Evolutionary conservation across 1,140 invertebrate genomes (phyloP), one percentile per base, ranked within the genome.

Genomic region (Panagrolaimus sp.): DNA sequence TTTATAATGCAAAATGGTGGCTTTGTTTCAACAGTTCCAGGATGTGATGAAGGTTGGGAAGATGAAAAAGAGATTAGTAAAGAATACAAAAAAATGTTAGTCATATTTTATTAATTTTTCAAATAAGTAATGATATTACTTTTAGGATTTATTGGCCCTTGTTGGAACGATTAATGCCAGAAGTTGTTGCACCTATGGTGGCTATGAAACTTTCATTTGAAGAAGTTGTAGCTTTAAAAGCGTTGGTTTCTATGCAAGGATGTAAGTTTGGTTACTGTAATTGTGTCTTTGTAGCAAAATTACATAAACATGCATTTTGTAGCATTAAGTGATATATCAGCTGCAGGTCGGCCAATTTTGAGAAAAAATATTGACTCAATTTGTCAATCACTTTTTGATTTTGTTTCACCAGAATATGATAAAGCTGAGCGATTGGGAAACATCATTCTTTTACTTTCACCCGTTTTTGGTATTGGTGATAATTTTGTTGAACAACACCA

Each of bases 161-260:
- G 17, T 67, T 82, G 32, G 72, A 78, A 24, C 75, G 76, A 21
- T 67, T 82, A 9, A 83, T 78, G 69, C 68, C 64, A 15, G 76
- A 82, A 32, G 80, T 83, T 44, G 64, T 82, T 17, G 68, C 73
- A 21, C 80, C 73, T 12, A 80, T 83, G 79, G 14, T 72, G 10
- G 55, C 70, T 7, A 52, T 82, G 64, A 55, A 71, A 7, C 45
- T 82, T 26, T 71, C 68, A 55, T 83, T 83, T 71, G 80, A 82
- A 64, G 80, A 82, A 68, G 82, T 83, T 69, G 82, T 83, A 4
- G 80, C 81, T 1, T 64, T 82, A 43, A 82, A 82, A 63, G 80
- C 76, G 4, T 52, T 82, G 9, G 74, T 84, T 43, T 72, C 68
- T 21, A 73, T 81, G 38, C 76, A 82, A 72, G 83, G 81, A 70